Conservation (phyloP, 1,140 invertebrate genomes). For the Drosophila pectinifera region DNA sequence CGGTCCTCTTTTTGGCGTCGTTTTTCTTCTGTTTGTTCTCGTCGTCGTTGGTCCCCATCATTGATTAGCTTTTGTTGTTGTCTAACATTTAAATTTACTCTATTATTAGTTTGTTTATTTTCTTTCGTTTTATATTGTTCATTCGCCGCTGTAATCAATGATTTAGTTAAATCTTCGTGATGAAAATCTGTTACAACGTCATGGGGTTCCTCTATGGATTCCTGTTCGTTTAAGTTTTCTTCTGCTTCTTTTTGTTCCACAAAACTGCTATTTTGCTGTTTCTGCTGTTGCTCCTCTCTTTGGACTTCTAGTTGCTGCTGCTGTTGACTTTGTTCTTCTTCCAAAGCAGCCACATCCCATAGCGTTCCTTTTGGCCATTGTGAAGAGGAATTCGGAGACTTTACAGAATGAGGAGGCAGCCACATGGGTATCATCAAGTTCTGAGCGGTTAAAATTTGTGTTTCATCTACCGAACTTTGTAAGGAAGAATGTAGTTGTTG, state of each 20-base stretch:
- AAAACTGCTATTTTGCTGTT: background rate
- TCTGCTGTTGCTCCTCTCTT: conserved; percentile 78
- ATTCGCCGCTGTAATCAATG: conserved; percentile 2
- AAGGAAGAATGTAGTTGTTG: conserved; percentile 35
- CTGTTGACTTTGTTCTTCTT: conserved; percentile 84
- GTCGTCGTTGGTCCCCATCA: conserved; percentile 54
- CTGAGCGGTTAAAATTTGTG: conserved; percentile 62
- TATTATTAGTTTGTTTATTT: conserved; percentile 31
- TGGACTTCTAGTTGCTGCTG: conserved; percentile 81
- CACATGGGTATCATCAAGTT: conserved; percentile 85
- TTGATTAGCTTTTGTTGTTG: conserved; percentile 22
- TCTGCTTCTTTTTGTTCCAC: conserved; percentile 9
- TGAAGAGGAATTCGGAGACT: background rate
- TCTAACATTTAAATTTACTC: conserved; percentile 63
- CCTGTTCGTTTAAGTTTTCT: conserved; percentile 74
- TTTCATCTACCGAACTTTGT: conserved; percentile 18
- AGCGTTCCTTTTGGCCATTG: conserved; percentile 55
- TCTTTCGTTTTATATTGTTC: conserved; percentile 41
- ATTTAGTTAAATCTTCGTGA: conserved; percentile 27
- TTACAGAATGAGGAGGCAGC: conserved; percentile 51
- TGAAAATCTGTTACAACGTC: conserved; percentile 31
- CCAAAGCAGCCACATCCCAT: conserved; percentile 61
- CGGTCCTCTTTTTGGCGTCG: conserved; percentile 81
- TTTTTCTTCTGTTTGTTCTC: conserved; percentile 65
- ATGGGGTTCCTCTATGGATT: conserved; percentile 13